Percentiles rank a stretch among this genome's conserved stretches.
These are phyloP conservation scores for Boleophthalmus pectinirostris DNA, from an alignment of 2,113 vertebrate genomes.

Conservation along the genomic window DNA sequence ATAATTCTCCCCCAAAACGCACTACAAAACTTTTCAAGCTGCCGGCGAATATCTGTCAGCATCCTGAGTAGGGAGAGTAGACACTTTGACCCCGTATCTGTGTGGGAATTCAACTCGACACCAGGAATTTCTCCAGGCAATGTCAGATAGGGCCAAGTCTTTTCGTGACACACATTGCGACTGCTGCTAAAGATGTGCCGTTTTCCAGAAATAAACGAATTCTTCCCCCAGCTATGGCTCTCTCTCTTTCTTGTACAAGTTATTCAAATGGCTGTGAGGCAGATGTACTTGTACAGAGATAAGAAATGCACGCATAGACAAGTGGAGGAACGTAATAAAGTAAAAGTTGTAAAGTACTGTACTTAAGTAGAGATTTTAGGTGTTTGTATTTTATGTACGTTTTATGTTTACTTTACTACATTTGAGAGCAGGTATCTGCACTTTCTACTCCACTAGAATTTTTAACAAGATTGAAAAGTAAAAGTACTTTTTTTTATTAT, in stretches of 20 bases:
- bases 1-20: slow-evolving; percentile 53
- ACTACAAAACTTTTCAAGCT: slow-evolving; percentile 63
- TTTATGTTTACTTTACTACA: too few relatives aligned
- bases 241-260: slow-evolving; percentile 44
- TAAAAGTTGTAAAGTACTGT: too few relatives aligned
- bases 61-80: slow-evolving; percentile 59
- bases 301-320: slow-evolving; percentile 55
- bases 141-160: slow-evolving; percentile 64
- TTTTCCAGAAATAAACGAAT: slow-evolving; percentile 65
- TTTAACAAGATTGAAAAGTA: too few relatives aligned
- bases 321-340: too few relatives aligned
- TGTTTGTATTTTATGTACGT: too few relatives aligned
- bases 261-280: slow-evolving; percentile 48
- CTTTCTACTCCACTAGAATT: too few relatives aligned
- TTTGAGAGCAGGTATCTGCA: too few relatives aligned
- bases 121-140: slow-evolving; percentile 65
- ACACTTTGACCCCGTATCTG: slow-evolving; percentile 65
- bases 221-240: slow-evolving; percentile 51
- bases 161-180: slow-evolving; percentile 56
- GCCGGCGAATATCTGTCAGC: slow-evolving; percentile 68
- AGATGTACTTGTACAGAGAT: slow-evolving; percentile 24
- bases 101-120: slow-evolving; percentile 66
- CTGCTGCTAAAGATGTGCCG: slow-evolving; percentile 59
- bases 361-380: too few relatives aligned
- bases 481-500: too few relatives aligned